These are phyloP conservation scores for Lissonota sp. DNA, from an alignment of 2,888 invertebrate species.

Conservation along the genomic window DNA sequence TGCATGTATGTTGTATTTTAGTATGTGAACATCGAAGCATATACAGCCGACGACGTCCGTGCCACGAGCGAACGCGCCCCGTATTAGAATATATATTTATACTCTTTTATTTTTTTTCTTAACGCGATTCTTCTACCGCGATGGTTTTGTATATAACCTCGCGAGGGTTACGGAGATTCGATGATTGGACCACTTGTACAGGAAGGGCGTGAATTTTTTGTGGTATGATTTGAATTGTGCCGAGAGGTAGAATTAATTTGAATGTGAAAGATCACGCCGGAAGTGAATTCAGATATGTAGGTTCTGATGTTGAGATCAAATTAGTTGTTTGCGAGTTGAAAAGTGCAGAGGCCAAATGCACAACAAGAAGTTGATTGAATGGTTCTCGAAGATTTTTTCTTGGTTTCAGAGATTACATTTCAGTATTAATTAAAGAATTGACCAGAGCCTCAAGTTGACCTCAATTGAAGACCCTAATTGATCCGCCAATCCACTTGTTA, in stretches of 20 bases:
- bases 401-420: too few relatives aligned
- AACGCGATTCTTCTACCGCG: slow-evolving; percentile 39
- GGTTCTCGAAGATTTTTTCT: too few relatives aligned
- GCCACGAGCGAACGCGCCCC: slow-evolving; percentile 57
- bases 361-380: background rate
- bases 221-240: background rate
- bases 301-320: background rate
- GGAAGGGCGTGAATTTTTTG: background rate
- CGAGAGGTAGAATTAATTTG: slow-evolving; percentile 1
- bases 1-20: slow-evolving; percentile 17
- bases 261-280: background rate
- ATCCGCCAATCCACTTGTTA: too few relatives aligned
- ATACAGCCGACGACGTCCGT: slow-evolving; percentile 37
- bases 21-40: slow-evolving; percentile 30
- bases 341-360: background rate
- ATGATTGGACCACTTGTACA: slow-evolving; percentile 43
- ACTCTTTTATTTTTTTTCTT: slow-evolving; percentile 32
- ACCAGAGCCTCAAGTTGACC: too few relatives aligned
- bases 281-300: background rate
- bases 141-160: slow-evolving; percentile 28
- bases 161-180: slow-evolving; percentile 45
- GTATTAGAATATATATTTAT: slow-evolving; percentile 56
- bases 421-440: too few relatives aligned
- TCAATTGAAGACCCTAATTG: too few relatives aligned
- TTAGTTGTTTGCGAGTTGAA: background rate